A percentile compares a stretch with the other conserved stretches of the same genome.
Conservation (phyloP, 2,113 vertebrate genomes). For the Dasypus novemcinctus region DNA sequence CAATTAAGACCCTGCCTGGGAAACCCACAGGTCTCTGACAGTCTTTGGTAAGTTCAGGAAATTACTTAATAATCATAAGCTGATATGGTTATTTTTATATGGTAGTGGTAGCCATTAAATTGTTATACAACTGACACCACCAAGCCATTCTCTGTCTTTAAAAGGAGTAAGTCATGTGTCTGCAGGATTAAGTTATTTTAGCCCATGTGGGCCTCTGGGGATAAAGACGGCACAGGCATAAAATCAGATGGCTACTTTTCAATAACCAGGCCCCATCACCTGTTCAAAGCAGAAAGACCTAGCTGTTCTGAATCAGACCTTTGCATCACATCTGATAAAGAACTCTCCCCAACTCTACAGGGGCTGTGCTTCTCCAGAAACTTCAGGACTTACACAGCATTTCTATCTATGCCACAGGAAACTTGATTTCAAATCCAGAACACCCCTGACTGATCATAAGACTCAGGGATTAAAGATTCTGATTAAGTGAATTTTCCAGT, state of each 20-base stretch:
- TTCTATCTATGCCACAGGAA: no score
- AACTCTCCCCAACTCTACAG: neutral
- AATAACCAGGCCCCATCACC: rapidly evolving
- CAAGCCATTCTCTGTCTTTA: neutral
- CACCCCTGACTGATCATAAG: no score
- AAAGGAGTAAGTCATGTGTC: neutral
- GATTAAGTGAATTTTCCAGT: conserved; percentile 59
- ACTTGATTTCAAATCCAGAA: no score
- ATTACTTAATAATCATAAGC: neutral
- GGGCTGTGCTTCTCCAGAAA: no score
- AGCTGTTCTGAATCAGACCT: neutral
- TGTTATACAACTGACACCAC: neutral
- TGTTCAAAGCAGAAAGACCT: neutral
- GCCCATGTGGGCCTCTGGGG: neutral
- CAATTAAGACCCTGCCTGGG: neutral
- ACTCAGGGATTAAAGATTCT: neutral
- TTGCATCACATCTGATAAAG: rapidly evolving
- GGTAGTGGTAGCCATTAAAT: neutral
- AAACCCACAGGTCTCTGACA: neutral
- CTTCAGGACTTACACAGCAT: no score
- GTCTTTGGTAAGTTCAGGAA: neutral
- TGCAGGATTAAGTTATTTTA: neutral
- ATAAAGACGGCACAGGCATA: neutral
- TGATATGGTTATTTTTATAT: no score
- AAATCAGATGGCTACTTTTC: neutral